Evolutionary conservation across 2,113 vertebrate species (phyloP).

Genomic region (Suncus etruscus): DNA sequence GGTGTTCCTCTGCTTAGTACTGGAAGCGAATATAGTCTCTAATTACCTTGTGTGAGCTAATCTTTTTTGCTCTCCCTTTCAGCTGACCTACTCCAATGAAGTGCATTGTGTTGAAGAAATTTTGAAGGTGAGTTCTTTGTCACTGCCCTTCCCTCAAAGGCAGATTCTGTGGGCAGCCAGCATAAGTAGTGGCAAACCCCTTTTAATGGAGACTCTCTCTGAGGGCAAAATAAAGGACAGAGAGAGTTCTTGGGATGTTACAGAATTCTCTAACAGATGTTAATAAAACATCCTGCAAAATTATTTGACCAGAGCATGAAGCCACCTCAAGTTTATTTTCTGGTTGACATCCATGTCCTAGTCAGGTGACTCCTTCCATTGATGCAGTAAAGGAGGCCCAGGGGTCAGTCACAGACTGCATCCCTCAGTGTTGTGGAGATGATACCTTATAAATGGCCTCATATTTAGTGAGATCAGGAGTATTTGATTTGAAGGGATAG

Average conservation of each 20-base stretch:
- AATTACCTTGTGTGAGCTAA: not conserved
- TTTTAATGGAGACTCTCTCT: not conserved
- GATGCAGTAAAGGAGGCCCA: not conserved
- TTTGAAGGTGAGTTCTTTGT: slow-evolving; percentile 90
- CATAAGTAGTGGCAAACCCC: not conserved
- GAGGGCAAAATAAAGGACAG: not conserved
- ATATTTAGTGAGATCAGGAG: not conserved
- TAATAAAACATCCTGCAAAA: not conserved
- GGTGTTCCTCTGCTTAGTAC: not conserved
- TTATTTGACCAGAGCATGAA: not conserved
- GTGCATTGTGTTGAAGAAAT: slow-evolving; percentile 94
- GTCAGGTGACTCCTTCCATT: not conserved
- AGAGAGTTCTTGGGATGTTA: not conserved
- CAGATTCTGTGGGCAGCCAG: not conserved
- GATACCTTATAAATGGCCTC: not conserved
- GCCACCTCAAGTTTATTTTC: not conserved
- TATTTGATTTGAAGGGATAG: not conserved
- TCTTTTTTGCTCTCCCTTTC: slow-evolving; percentile 49
- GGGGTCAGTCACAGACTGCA: not conserved
- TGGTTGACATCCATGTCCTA: not conserved
- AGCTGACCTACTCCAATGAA: slow-evolving; percentile 91
- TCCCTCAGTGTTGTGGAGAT: not conserved
- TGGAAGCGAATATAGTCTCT: too few species aligned
- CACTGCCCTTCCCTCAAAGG: not conserved
- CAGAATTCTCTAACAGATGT: not conserved